Percentiles rank a stretch among this genome's conserved stretches.
Conservation (phyloP, 2,797 vertebrate species). For the Sphaeramia orbicularis region DNA sequence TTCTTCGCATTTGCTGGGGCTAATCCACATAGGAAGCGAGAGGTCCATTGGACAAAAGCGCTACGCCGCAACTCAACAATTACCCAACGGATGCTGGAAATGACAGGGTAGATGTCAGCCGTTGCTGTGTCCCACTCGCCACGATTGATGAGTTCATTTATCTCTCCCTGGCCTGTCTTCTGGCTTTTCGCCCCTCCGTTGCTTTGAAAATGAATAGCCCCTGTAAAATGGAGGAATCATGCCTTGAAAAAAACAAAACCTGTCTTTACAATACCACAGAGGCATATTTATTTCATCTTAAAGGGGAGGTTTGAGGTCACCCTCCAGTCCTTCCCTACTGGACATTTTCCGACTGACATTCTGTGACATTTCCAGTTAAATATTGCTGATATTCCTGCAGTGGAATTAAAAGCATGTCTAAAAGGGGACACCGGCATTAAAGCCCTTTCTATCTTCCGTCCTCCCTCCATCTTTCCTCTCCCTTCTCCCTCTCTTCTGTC, state of each 20-base stretch:
- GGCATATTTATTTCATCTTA: constrained; percentile 88
- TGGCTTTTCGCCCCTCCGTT: constrained; percentile 75
- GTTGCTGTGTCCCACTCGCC: constrained; percentile 69
- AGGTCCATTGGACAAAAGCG: constrained; percentile 72
- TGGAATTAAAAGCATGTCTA: constrained; percentile 89
- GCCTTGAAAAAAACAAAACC: constrained; percentile 72
- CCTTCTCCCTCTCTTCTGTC: constrained; percentile 32
- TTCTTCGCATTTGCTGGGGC: constrained; percentile 23
- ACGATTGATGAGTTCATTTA: constrained; percentile 89
- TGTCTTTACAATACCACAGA: constrained; percentile 76
- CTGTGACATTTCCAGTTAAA: constrained; percentile 94
- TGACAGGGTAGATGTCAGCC: constrained; percentile 84
- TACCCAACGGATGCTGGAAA: constrained; percentile 85
- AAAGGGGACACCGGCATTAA: constrained; percentile 82
- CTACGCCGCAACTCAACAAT: constrained; percentile 84
- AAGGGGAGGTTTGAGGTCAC: constrained; percentile 81
- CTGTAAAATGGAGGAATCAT: constrained; percentile 83
- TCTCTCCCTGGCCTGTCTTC: constrained; percentile 73
- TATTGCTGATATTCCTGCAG: constrained; percentile 88
- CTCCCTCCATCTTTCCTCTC: constrained; percentile 26
- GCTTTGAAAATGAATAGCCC: constrained; percentile 87
- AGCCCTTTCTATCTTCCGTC: constrained; percentile 49
- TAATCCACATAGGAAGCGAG: constrained; percentile 57
- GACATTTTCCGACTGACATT: constrained; percentile 92
- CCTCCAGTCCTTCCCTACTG: constrained; percentile 81